Conservation (phyloP, 2,797 vertebrate species). For the Sebastes elongatus region DNA sequence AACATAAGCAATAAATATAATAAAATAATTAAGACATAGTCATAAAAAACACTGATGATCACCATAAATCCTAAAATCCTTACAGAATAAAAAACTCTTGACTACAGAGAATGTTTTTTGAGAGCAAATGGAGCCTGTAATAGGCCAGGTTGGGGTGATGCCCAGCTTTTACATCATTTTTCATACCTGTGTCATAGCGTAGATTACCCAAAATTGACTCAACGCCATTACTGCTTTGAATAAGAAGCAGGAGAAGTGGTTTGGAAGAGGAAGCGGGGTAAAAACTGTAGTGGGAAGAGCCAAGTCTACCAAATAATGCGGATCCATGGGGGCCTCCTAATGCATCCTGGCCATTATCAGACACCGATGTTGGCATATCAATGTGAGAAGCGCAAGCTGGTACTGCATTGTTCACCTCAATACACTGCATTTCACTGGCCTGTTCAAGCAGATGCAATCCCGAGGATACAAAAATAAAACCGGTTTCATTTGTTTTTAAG, state of each 20-base stretch:
- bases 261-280: conserved; percentile 17
- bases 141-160: background rate
- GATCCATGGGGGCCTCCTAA: conserved; percentile 34
- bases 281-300: conserved; percentile 16
- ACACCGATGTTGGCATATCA: conserved; percentile 40
- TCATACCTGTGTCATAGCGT: background rate
- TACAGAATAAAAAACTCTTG: background rate
- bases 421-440: conserved; percentile 18
- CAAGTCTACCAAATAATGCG: conserved; percentile 40
- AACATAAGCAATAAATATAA: background rate
- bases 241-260: conserved; percentile 25
- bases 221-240: conserved; percentile 1
- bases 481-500: conserved; percentile 53
- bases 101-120: background rate
- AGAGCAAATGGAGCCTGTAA: background rate
- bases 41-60: background rate
- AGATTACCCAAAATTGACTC: conserved; percentile 7
- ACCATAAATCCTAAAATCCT: background rate
- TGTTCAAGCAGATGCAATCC: conserved; percentile 32
- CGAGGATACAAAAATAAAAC: conserved; percentile 44
- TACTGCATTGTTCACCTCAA: conserved; percentile 35
- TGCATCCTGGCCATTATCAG: conserved; percentile 50
- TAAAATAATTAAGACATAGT: background rate
- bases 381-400: conserved; percentile 17
- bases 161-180: conserved; percentile 5